Evolutionary conservation across 2,797 vertebrate species (phyloP).

Genomic region (Onychomys torridus): DNA sequence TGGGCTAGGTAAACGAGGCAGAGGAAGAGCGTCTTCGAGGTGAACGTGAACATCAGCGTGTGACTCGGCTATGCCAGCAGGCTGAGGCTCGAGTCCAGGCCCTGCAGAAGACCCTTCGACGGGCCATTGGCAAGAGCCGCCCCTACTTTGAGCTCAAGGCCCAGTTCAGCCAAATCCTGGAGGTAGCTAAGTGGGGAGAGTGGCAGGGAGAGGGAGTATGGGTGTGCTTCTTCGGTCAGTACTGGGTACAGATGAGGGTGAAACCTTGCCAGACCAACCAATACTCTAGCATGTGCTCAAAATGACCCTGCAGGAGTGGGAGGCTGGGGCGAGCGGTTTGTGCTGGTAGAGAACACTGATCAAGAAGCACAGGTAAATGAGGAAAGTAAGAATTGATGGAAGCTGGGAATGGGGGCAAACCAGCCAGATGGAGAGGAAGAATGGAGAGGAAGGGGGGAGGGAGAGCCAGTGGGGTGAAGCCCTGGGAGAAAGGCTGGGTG

Average conservation of each 20-base stretch:
- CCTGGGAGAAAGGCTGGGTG: neutral
- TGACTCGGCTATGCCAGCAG: constrained; percentile 94
- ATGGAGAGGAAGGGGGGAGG: neutral
- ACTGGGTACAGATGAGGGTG: neutral
- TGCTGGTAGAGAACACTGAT: neutral
- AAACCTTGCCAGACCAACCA: neutral
- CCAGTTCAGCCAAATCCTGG: constrained; percentile 95
- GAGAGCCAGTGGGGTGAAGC: neutral
- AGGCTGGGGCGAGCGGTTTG: neutral
- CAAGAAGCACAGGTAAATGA: neutral
- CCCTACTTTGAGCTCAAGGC: constrained; percentile 96
- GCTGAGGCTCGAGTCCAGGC: constrained; percentile 94
- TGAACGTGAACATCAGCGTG: constrained; percentile 95
- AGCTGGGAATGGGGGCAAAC: neutral
- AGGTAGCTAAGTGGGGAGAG: constrained; percentile 86
- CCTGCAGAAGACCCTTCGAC: constrained; percentile 93
- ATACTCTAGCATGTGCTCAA: neutral
- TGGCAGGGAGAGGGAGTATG: neutral
- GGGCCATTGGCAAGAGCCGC: constrained; percentile 94
- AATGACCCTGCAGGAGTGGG: neutral
- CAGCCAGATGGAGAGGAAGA: neutral
- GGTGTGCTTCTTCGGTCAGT: neutral
- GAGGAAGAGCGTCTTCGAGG: constrained; percentile 96
- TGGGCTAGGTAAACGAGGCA: constrained; percentile 93
- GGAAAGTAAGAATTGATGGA: neutral